These are phyloP conservation scores for Urosaurus nigricauda DNA, from an alignment of 2,797 vertebrate species.

Conservation along the genomic window DNA sequence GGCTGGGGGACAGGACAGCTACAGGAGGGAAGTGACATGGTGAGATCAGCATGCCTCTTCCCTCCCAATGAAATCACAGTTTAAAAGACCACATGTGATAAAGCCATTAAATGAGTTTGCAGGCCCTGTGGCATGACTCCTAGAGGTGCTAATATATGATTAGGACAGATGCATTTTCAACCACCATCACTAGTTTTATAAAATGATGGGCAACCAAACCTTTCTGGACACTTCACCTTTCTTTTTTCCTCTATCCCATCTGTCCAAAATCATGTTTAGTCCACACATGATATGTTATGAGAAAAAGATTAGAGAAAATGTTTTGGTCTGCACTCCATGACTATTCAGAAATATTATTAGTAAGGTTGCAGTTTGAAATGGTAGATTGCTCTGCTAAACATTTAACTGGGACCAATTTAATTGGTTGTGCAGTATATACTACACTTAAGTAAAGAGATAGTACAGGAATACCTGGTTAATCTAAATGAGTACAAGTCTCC, in stretches of 20 bases:
- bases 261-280: background rate
- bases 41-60: no score
- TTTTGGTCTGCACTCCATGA: background rate
- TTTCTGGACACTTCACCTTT: background rate
- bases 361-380: background rate
- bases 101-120: background rate
- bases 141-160: background rate
- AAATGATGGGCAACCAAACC: background rate
- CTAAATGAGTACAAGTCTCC: no score
- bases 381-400: background rate
- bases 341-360: background rate
- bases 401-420: background rate
- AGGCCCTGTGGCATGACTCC: background rate
- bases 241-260: background rate
- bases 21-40: no score
- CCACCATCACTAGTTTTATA: background rate
- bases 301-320: background rate
- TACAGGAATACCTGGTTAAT: no score
- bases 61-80: no score
- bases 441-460: no score
- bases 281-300: background rate
- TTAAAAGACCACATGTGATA: no score
- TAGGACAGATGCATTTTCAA: background rate
- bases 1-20: no score
- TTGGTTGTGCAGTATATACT: background rate